These are phyloP conservation scores for Drosophila tsacasi DNA, from an alignment of 1,140 invertebrate species.

Conservation along the genomic window DNA sequence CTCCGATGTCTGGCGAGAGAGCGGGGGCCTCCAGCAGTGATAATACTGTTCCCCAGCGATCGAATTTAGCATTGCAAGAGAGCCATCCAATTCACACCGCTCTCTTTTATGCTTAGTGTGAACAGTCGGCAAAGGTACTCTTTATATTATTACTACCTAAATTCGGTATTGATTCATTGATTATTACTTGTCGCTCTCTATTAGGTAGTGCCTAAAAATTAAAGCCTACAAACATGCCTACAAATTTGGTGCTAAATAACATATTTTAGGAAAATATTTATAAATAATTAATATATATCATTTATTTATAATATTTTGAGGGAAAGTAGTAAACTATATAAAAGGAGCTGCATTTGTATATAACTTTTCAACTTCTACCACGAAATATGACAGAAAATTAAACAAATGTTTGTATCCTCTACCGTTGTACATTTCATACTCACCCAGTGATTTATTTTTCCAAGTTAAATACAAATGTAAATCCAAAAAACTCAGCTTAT, in stretches of 20 bases:
- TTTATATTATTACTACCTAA: not conserved
- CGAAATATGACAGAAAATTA: too few species aligned
- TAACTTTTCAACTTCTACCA: too few species aligned
- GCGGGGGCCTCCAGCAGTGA: conserved; percentile 30
- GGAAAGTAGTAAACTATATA: too few species aligned
- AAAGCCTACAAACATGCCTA: not conserved
- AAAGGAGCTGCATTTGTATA: too few species aligned
- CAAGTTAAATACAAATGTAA: not conserved
- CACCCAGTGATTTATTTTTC: not conserved
- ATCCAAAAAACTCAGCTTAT: conserved; percentile 5
- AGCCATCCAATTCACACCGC: not conserved
- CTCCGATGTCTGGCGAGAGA: not conserved
- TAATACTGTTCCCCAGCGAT: conserved; percentile 22
- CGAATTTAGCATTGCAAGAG: conserved; percentile 11
- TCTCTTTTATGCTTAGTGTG: not conserved
- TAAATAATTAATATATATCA: too few species aligned
- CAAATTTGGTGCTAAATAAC: not conserved
- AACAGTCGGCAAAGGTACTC: not conserved
- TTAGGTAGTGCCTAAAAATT: not conserved
- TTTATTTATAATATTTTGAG: too few species aligned
- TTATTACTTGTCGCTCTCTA: not conserved
- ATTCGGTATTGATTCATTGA: not conserved
- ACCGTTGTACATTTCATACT: not conserved
- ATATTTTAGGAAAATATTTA: not conserved
- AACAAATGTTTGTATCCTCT: too few species aligned